Percentiles rank a stretch among this genome's conserved stretches.
These are phyloP conservation scores for Aurelia aurita complex sp. Pacific DNA, from an alignment of 30 jellyfish, hydroid and myxozoan genomes.

Conservation along the genomic window DNA sequence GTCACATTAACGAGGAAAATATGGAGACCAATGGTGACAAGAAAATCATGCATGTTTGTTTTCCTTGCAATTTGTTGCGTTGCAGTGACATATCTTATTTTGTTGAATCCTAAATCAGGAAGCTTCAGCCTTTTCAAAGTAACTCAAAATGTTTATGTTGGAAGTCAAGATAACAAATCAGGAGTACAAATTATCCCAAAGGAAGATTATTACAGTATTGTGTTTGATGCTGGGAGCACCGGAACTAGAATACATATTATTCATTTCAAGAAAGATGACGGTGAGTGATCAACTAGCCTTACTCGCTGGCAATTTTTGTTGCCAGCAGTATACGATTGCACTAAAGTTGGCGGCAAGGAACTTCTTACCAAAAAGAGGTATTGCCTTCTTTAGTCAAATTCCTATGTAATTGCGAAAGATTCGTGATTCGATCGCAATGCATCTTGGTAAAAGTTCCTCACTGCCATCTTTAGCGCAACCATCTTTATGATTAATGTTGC, in stretches of 20 bases:
- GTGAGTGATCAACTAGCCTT: conserved; percentile 12
- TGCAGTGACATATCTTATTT: conserved; percentile 13
- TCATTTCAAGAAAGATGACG: conserved; percentile 38
- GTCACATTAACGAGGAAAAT: neutral
- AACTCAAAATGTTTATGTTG: conserved; percentile 52
- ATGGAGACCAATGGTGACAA: conserved; percentile 8
- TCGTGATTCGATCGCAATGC: too few species aligned
- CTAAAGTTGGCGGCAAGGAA: too few species aligned
- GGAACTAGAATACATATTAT: conserved; percentile 72
- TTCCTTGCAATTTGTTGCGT: conserved; percentile 18
- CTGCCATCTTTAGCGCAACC: too few species aligned
- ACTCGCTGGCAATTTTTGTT: too few species aligned
- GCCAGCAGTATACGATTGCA: too few species aligned
- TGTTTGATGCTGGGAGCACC: conserved; percentile 76
- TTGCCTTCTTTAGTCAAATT: too few species aligned
- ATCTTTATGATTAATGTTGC: too few species aligned
- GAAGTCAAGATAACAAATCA: neutral
- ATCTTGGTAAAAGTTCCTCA: too few species aligned
- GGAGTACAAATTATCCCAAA: neutral
- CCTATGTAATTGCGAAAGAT: too few species aligned
- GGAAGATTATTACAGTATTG: conserved; percentile 44
- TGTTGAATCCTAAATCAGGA: conserved; percentile 20
- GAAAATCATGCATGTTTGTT: conserved; percentile 15
- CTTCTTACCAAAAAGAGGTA: too few species aligned
- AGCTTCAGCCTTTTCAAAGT: conserved; percentile 32